These are phyloP conservation scores for Callipepla californica DNA, from an alignment of 2,113 vertebrate species.

Conservation along the genomic window DNA sequence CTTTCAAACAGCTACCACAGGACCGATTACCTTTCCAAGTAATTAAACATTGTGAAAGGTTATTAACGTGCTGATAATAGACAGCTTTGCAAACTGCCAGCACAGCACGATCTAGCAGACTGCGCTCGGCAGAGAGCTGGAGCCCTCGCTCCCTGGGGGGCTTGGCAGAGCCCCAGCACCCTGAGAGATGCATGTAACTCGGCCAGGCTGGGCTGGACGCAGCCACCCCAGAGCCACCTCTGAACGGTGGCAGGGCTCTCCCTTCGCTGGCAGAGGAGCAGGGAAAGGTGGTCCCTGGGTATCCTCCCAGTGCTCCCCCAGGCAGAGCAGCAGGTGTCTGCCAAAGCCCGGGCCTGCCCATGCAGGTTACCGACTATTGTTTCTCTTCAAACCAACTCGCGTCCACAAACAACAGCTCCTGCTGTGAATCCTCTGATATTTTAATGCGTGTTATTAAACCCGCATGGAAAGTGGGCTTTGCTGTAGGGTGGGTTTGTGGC, in stretches of 20 bases:
- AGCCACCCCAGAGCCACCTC: background rate
- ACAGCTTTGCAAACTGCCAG: slow-evolving; percentile 69
- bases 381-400: background rate
- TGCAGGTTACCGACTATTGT: background rate
- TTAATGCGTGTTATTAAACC: accelerated
- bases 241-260: background rate
- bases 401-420: background rate
- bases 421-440: background rate
- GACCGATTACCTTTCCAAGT: slow-evolving; percentile 74
- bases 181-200: background rate
- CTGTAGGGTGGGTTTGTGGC: background rate
- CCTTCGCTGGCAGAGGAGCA: background rate
- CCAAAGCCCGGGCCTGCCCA: background rate
- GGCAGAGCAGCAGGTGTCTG: background rate
- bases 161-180: background rate
- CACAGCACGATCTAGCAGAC: slow-evolving; percentile 39
- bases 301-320: accelerated
- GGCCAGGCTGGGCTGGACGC: too few species aligned
- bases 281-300: background rate
- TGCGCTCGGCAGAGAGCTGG: background rate
- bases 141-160: background rate
- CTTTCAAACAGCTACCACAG: slow-evolving; percentile 65
- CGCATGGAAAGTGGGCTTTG: background rate
- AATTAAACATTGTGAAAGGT: slow-evolving; percentile 78
- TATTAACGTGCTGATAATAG: slow-evolving; percentile 67